phyloP scores from a whole-genome alignment of 2,113 vertebrate genomes.

The Channa argus region DNA sequence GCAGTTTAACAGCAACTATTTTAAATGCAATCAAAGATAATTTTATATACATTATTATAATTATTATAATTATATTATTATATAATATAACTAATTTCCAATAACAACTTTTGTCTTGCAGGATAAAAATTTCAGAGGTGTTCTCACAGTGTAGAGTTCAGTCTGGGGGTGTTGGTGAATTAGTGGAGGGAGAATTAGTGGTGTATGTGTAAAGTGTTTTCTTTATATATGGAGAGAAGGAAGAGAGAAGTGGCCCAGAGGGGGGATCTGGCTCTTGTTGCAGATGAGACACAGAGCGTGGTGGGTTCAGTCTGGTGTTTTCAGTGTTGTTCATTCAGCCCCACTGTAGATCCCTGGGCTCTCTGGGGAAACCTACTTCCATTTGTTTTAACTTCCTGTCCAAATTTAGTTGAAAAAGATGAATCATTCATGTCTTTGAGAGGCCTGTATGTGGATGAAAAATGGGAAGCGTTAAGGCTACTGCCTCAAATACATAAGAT shows the following conservation, averaged over 20 bases:
- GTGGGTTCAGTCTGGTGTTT: constrained; percentile 62
- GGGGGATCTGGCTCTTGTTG: constrained; percentile 55
- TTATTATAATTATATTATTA: no score
- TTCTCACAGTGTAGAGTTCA: constrained; percentile 9
- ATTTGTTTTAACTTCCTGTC: constrained; percentile 76
- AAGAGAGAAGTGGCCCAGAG: constrained; percentile 47
- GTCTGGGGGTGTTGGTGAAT: constrained; percentile 19
- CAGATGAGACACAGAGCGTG: constrained; percentile 48
- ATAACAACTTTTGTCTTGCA: constrained; percentile 13
- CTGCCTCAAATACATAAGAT: constrained; percentile 32
- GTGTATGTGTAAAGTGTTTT: constrained; percentile 51
- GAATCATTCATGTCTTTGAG: constrained; percentile 70
- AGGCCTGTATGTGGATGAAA: constrained; percentile 58
- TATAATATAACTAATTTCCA: constrained; percentile 13
- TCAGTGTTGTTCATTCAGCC: constrained; percentile 62
- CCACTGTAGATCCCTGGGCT: constrained; percentile 47
- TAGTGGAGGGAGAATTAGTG: constrained; percentile 21
- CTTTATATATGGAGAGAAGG: constrained; percentile 51
- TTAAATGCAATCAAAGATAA: constrained; percentile 1
- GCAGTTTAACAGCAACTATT: not conserved
- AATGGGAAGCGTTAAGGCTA: constrained; percentile 46
- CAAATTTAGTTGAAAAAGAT: constrained; percentile 61
- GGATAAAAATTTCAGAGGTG: constrained; percentile 40
- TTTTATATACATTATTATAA: no score
- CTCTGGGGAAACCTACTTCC: constrained; percentile 48